These are phyloP conservation scores for Lepidurus arcticus DNA, from an alignment of 1,140 invertebrate species.

Conservation along the genomic window DNA sequence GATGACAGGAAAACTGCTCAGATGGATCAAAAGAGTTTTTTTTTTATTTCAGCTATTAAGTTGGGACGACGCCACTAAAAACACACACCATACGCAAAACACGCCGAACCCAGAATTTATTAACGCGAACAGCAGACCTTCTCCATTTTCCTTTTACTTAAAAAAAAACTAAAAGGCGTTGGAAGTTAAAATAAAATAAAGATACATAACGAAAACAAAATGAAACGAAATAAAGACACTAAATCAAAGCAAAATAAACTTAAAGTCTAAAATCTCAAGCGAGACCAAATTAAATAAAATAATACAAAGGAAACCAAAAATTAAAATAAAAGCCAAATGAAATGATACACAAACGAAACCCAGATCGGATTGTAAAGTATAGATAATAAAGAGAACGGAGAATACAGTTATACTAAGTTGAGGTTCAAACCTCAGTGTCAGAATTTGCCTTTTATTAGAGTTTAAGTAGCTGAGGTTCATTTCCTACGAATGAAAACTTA, in stretches of 20 bases:
- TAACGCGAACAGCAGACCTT: background rate
- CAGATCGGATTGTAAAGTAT: background rate
- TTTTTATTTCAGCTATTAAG: background rate
- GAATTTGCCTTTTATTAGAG: background rate
- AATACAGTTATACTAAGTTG: too few relatives aligned
- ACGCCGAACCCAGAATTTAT: background rate
- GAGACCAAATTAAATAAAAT: background rate
- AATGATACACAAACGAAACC: background rate
- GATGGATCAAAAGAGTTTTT: background rate
- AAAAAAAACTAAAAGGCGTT: background rate
- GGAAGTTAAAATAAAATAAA: too few relatives aligned
- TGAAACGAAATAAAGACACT: too few relatives aligned
- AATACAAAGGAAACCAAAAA: background rate
- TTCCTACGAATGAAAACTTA: background rate
- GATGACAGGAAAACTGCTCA: background rate
- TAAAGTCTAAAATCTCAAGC: background rate
- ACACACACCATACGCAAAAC: background rate
- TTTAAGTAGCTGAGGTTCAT: constrained; percentile 12
- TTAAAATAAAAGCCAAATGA: background rate
- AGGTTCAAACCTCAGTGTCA: too few relatives aligned
- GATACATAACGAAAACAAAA: too few relatives aligned
- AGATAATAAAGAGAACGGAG: too few relatives aligned
- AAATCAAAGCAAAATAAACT: too few relatives aligned
- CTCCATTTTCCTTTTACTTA: background rate
- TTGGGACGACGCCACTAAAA: background rate